Evolutionary conservation across 2,888 invertebrate species (phyloP).

Genomic region (Polyommatus iphigenia): DNA sequence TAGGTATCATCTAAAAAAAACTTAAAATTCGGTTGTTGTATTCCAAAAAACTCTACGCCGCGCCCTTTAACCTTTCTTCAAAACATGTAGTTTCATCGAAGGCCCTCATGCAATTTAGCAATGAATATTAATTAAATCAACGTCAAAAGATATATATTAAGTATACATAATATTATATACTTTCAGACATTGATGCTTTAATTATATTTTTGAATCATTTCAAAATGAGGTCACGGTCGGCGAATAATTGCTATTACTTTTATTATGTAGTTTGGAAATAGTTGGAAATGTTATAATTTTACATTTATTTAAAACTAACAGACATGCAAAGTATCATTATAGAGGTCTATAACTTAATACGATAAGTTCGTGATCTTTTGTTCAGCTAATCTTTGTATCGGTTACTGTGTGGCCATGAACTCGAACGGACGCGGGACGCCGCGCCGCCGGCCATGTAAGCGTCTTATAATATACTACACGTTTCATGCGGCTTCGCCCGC

Average conservation of each 20-base stretch:
- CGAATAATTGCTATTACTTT: background rate
- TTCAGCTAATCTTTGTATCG: conserved; percentile 40
- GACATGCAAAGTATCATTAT: conserved; percentile 25
- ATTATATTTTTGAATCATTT: conserved; percentile 10
- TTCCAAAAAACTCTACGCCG: too few relatives aligned
- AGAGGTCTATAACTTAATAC: conserved; percentile 1
- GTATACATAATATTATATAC: too few relatives aligned
- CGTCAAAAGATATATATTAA: background rate
- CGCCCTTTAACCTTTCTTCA: too few relatives aligned
- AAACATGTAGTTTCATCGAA: too few relatives aligned
- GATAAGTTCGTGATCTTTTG: conserved; percentile 39
- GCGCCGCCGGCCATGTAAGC: background rate
- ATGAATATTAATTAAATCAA: background rate
- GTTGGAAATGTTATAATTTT: conserved; percentile 1
- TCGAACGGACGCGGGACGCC: background rate
- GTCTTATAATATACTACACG: too few relatives aligned
- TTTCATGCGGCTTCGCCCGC: too few relatives aligned
- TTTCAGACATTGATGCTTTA: background rate
- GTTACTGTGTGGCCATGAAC: conserved; percentile 18
- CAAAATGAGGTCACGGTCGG: background rate
- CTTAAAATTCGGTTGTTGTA: too few relatives aligned
- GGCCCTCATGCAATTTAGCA: too few relatives aligned
- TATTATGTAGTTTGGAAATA: conserved; percentile 3
- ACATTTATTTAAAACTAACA: conserved; percentile 23
- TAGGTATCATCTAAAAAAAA: background rate